Percentiles rank a stretch among this genome's conserved stretches.
Conservation (phyloP, 2,888 invertebrate species). For the Eledone cirrhosa region DNA sequence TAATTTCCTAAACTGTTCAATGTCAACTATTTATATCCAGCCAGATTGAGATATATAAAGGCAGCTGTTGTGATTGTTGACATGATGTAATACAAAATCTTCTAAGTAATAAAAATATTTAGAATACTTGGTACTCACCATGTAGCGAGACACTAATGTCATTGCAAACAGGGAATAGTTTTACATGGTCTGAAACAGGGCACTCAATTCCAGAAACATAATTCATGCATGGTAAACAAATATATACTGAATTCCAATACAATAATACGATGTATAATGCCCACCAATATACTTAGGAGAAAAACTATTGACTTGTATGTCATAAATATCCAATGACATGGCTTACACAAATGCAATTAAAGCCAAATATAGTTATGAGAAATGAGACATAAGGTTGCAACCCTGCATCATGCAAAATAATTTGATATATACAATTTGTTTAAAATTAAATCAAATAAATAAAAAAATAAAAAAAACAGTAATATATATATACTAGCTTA, state of each 20-base stretch:
- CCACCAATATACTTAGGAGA: too few relatives aligned
- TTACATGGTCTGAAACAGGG: constrained; percentile 20
- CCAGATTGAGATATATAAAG: not conserved
- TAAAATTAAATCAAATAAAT: too few relatives aligned
- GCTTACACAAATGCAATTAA: too few relatives aligned
- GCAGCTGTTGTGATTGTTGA: too few relatives aligned
- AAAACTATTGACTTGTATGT: too few relatives aligned
- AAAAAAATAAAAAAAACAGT: too few relatives aligned
- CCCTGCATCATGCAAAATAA: too few relatives aligned
- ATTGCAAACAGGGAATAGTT: constrained; percentile 14
- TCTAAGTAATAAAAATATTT: constrained; percentile 20
- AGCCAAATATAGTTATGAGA: too few relatives aligned
- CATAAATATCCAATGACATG: too few relatives aligned
- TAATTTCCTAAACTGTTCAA: not conserved
- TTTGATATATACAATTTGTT: too few relatives aligned
- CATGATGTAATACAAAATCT: not conserved
- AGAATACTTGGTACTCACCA: constrained; percentile 26
- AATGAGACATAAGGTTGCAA: too few relatives aligned
- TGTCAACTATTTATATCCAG: not conserved
- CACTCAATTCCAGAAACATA: constrained; percentile 26
- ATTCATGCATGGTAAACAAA: constrained; percentile 13
- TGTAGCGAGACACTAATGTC: constrained; percentile 22
- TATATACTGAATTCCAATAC: constrained; percentile 19
- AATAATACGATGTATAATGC: not conserved
- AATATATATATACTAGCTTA: too few relatives aligned